A percentile compares a stretch with the other conserved stretches of the same genome.
These are phyloP conservation scores for Habropoda laboriosa DNA, from an alignment of 1,140 invertebrate species.

Conservation along the genomic window DNA sequence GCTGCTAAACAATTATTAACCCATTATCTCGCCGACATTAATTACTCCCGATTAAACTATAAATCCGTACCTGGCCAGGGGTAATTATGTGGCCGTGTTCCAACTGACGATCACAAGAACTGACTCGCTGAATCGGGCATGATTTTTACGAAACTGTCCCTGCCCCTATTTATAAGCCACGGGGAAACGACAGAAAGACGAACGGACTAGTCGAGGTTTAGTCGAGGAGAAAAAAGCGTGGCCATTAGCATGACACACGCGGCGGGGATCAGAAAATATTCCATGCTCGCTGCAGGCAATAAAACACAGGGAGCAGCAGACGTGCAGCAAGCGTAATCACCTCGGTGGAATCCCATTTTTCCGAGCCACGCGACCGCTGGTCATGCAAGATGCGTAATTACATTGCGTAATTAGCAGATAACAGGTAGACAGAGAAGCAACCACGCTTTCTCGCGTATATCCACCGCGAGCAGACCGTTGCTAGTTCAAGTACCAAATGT, in stretches of 20 bases:
- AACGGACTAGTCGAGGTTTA: neutral
- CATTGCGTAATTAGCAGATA: constrained; percentile 60
- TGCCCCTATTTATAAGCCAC: too few relatives aligned
- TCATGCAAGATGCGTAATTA: constrained; percentile 62
- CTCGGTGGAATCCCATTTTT: constrained; percentile 49
- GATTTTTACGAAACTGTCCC: too few relatives aligned
- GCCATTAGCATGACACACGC: neutral
- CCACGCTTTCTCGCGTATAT: constrained; percentile 26
- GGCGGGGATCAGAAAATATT: neutral
- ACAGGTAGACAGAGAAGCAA: constrained; percentile 41
- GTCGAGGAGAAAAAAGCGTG: neutral
- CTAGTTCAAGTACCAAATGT: neutral
- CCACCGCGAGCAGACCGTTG: neutral
- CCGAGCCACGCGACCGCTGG: constrained; percentile 23
- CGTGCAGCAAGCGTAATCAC: constrained; percentile 48
- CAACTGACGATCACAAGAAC: neutral
- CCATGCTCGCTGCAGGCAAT: constrained; percentile 9
- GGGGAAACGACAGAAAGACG: too few relatives aligned
- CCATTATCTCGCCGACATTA: constrained; percentile 24
- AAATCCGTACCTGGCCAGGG: constrained; percentile 1
- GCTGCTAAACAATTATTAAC: constrained; percentile 45
- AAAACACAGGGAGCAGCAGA: constrained; percentile 16
- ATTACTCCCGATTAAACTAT: constrained; percentile 19
- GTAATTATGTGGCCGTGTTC: constrained; percentile 20
- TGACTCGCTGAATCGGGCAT: neutral